These are phyloP conservation scores for Tenthredo mesomela DNA, from an alignment of 2,888 invertebrate species.

Conservation along the genomic window DNA sequence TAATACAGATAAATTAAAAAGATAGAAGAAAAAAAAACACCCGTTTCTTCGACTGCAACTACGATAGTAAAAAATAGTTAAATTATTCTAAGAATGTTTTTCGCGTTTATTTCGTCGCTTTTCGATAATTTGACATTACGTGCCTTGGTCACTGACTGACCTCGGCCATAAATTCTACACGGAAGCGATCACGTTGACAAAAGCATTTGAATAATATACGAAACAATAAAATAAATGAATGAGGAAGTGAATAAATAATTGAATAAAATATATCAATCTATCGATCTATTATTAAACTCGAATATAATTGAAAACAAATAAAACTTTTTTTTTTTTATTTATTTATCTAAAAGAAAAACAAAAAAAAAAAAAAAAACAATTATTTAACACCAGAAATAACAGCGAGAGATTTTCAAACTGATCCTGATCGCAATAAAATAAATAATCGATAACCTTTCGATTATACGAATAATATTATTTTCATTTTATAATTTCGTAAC, in stretches of 20 bases:
- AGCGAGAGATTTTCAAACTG: background rate
- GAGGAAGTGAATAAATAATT: background rate
- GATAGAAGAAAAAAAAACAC: background rate
- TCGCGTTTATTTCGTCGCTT: background rate
- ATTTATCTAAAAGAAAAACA: background rate
- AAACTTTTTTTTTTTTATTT: no score
- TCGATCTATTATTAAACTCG: background rate
- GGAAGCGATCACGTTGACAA: background rate
- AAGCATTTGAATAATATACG: background rate
- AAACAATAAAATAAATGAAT: background rate
- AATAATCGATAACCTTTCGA: background rate
- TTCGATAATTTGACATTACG: background rate
- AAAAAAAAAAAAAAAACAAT: background rate
- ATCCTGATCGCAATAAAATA: background rate
- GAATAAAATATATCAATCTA: background rate
- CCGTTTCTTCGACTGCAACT: conserved; percentile 12
- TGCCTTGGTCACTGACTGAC: background rate
- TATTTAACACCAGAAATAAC: background rate
- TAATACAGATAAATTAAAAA: background rate
- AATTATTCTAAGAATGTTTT: background rate
- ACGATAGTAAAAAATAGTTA: conserved; percentile 18
- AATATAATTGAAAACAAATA: background rate
- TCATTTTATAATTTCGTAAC: background rate
- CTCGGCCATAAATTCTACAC: background rate
- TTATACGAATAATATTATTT: background rate